Evolutionary conservation across 2,113 vertebrate species (phyloP).

Genomic region (Takifugu flavidus): DNA sequence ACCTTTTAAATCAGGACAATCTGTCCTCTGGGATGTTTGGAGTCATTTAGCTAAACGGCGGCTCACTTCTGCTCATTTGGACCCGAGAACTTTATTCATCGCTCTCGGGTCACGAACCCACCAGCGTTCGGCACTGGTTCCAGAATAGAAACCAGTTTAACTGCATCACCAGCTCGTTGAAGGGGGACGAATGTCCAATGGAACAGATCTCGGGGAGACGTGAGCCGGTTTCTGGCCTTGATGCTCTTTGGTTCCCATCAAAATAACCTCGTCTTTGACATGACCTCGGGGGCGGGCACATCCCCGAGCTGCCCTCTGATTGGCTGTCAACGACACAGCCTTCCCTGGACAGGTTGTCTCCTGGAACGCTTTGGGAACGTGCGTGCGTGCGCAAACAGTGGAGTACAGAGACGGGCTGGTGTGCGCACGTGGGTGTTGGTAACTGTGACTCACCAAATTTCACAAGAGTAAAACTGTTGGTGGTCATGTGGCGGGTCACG

Average conservation of each 20-base stretch:
- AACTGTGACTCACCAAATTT: background rate
- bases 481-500: slow-evolving; percentile 29
- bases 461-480: background rate
- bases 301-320: slow-evolving; percentile 23
- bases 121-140: no score
- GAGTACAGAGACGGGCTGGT: background rate
- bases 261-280: slow-evolving; percentile 34
- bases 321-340: slow-evolving; percentile 51
- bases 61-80: no score
- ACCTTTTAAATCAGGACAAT: no score
- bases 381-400: slow-evolving; percentile 28
- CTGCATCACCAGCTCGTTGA: no score
- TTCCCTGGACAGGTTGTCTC: slow-evolving; percentile 16
- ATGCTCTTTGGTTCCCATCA: background rate
- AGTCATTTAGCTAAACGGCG: no score
- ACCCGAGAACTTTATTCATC: no score
- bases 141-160: no score
- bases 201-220: no score
- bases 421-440: background rate
- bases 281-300: slow-evolving; percentile 43
- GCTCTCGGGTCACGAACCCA: no score
- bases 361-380: slow-evolving; percentile 4
- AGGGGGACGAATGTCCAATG: no score
- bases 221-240: no score
- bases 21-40: no score